Evolutionary conservation across 2,113 vertebrate genomes (phyloP), one percentile per base, ranked within the genome.

Genomic region (Aspidoscelis tigris): DNA sequence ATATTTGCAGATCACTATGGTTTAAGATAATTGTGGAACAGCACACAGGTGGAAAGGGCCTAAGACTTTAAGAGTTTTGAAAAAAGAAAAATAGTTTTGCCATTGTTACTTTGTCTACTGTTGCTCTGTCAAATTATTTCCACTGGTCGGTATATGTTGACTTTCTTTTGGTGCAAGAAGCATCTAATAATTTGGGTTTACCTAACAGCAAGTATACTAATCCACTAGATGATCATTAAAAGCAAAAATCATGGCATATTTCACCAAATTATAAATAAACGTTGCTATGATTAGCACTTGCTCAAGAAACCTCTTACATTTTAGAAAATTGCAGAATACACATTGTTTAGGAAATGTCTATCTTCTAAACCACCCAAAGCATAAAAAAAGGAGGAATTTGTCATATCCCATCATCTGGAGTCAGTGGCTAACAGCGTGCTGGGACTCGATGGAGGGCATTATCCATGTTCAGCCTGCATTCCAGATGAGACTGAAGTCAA

Each of bases 361-460:
- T 90, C 76, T 83, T 88, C 86, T 75, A 77, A 84, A 75, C 81
- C 83, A 89, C 61, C 84, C 88, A 94, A 93, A 94, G 94, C 93
- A 92, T 93, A 93, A 89, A 83, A 90, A 5, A 84, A 91, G 4
- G 93, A 94, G 83, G 86, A 93, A 92, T 94, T 92, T 88, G 86
- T 91, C 88, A 18, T 93, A 2, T 78, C 70, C 76, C 70, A 70
- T 84, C 64, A 64, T 80, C 65, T 85, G 43, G 79, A 88, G 86
- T 83, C 89, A 78, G 86, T 75, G 80, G 44, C 83, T 65, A 84
- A 90, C 33, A 81, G 84, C 91, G 4, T 61, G 92, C 89, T 77
- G n/a, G 11, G 80, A 89, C 94, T 91, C 87, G 93, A 90, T n/a
- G 33, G 89, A 86, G 86, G 88, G 87, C 84, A 86, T 91, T 90